A percentile compares a stretch with the other conserved stretches of the same genome.
phyloP scores from a whole-genome alignment of 2,797 vertebrate genomes.

The Poecile montanus region DNA sequence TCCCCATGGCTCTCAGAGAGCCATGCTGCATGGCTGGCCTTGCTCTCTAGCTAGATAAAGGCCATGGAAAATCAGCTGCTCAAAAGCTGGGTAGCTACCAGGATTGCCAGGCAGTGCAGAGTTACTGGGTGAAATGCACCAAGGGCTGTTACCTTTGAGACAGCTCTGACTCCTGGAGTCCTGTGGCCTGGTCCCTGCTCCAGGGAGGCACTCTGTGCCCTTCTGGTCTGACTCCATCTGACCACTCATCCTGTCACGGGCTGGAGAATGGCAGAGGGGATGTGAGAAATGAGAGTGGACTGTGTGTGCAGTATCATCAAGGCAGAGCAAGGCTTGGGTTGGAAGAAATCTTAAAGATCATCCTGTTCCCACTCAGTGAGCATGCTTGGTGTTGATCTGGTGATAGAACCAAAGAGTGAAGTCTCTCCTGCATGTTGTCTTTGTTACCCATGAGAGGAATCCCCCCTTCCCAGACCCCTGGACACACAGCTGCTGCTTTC shows the following conservation, averaged over 20 bases:
- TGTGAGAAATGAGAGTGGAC: background rate
- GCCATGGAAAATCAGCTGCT: background rate
- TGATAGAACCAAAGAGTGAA: background rate
- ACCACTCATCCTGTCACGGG: background rate
- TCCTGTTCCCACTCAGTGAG: background rate
- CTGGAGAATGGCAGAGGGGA: background rate
- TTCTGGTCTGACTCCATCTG: background rate
- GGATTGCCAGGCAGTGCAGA: background rate
- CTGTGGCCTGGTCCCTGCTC: background rate
- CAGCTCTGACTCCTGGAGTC: background rate
- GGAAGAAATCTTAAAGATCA: background rate
- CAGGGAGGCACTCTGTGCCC: rapidly evolving
- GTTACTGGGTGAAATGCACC: background rate
- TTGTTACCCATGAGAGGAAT: background rate
- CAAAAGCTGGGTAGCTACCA: background rate
- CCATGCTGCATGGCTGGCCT: background rate
- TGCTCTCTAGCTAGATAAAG: background rate
- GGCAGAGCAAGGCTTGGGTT: background rate
- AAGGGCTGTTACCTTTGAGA: background rate
- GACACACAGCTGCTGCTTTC: background rate
- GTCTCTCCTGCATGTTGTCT: background rate
- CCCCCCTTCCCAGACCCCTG: background rate
- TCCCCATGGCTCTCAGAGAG: background rate
- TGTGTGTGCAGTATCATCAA: too few species aligned
- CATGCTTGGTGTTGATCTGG: background rate